These are phyloP conservation scores for Vanessa atalanta DNA, from an alignment of 1,140 invertebrate genomes.

Conservation along the genomic window DNA sequence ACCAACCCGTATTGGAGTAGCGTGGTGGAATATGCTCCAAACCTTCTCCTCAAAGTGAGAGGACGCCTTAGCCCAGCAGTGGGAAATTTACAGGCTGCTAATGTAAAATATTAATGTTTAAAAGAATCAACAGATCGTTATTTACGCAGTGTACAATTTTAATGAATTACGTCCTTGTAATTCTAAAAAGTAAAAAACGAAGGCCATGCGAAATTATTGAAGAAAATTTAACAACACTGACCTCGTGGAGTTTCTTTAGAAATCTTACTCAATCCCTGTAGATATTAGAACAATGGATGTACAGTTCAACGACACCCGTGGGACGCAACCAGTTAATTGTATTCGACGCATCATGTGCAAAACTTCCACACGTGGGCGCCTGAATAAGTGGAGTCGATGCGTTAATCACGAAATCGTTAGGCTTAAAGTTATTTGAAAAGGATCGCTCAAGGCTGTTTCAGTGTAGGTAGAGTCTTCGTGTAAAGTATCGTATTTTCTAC, in stretches of 20 bases:
- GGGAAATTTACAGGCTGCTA: too few relatives aligned
- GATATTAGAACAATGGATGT: conserved; percentile 29
- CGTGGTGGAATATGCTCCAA: too few relatives aligned
- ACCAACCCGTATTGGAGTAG: too few relatives aligned
- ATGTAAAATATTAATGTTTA: too few relatives aligned
- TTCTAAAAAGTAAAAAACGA: too few relatives aligned
- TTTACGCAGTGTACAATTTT: too few relatives aligned
- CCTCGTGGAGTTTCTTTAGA: conserved; percentile 20
- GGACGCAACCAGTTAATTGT: conserved; percentile 45
- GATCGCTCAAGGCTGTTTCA: not conserved
- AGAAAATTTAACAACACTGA: conserved; percentile 11
- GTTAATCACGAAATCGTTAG: conserved; percentile 21
- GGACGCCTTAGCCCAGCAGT: too few relatives aligned
- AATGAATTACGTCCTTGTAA: too few relatives aligned
- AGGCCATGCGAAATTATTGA: not conserved
- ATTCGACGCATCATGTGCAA: conserved; percentile 44
- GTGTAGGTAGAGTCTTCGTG: not conserved
- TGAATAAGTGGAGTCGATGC: conserved; percentile 28
- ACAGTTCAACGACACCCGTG: conserved; percentile 50
- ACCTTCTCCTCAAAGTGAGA: too few relatives aligned
- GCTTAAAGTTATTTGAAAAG: conserved; percentile 13
- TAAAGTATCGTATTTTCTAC: not conserved
- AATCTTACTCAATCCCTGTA: conserved; percentile 33
- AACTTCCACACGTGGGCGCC: conserved; percentile 44
- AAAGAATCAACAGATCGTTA: too few relatives aligned